These are phyloP conservation scores for Drosophila tripunctata DNA, from an alignment of 2,888 invertebrate species.

Conservation along the genomic window DNA sequence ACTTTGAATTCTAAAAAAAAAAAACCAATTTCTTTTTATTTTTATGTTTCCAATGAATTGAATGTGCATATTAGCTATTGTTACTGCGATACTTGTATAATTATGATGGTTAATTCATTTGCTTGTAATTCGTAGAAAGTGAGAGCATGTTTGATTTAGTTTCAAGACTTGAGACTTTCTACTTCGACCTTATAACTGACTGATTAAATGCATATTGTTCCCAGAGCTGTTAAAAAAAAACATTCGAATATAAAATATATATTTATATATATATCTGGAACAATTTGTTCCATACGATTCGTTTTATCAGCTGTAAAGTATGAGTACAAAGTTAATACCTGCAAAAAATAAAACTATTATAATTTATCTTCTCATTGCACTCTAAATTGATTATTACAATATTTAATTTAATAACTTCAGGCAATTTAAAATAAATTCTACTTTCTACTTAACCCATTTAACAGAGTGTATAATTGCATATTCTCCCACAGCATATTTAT, in stretches of 20 bases:
- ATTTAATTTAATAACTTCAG: no score
- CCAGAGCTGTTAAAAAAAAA: no score
- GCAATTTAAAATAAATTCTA: no score
- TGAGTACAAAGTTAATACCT: no score
- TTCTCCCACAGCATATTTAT: neutral
- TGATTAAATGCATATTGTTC: neutral
- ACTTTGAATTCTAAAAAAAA: slow-evolving; percentile 71
- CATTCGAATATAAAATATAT: no score
- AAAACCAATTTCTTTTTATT: slow-evolving; percentile 69
- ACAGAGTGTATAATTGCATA: neutral
- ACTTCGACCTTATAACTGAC: neutral
- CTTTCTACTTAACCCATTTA: neutral
- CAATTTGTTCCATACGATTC: no score
- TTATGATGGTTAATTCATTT: neutral
- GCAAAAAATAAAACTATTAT: no score
- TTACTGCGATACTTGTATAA: neutral
- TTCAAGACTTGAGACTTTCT: no score
- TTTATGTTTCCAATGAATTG: slow-evolving; percentile 36
- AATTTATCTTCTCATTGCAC: no score
- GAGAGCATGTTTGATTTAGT: neutral
- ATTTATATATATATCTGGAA: no score
- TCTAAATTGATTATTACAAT: no score
- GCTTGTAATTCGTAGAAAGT: neutral
- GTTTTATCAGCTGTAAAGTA: no score
- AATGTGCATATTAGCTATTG: slow-evolving; percentile 11